Base-by-base conservation (phyloP, 2,113 vertebrate species). In the Gymnocephalus cernua region DNA sequence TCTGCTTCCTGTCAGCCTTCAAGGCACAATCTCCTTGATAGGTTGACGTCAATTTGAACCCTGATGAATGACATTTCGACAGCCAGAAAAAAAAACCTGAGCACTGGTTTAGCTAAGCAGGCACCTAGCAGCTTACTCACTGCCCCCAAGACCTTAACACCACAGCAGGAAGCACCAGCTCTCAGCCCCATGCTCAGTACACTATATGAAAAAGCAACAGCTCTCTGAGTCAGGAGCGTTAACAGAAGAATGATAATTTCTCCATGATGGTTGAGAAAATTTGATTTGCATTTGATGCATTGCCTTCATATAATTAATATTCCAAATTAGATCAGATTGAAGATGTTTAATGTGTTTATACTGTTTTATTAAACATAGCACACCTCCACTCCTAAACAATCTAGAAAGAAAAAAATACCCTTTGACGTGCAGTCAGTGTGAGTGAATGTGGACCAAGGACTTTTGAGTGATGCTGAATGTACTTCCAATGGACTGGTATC, bases 1-100 rank as follows among this genome's bases (percentile, higher is more conserved):
- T 84, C 78, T 83, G 88, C 73, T 88, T 82, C 79, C 72, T 63
- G 79, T 90, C 91, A 89, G 84, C 88, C 80, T 69, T n/a, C 51
- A 0, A 82, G 74, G 76, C 70, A 1, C 38, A 6, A 27, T 45
- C 32, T 61, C 62, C 68, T 64, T 83, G 59, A 84, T 32, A 76
- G 65, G 83, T 21, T 72, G 64, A 85, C 32, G 47, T 41, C 38
- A 41, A 41, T 41, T 41, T 41, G 10, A 41, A 9, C 38, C 48
- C 56, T 57, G 67, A 88, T 85, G 87, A 93, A 21, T 91, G 89
- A 88, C 89, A 87, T 77, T 79, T 69, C 29, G 71, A 88, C 80
- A 47, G 77, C 71, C 61, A 77, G 62, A 71, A 65, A 67, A 53
- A 73, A 51, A 67, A 69, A 76, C 68, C 27, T 44, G 38, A 74